Evolutionary conservation across 2,888 invertebrate genomes (phyloP).

Genomic region (Torymus tubicola): DNA sequence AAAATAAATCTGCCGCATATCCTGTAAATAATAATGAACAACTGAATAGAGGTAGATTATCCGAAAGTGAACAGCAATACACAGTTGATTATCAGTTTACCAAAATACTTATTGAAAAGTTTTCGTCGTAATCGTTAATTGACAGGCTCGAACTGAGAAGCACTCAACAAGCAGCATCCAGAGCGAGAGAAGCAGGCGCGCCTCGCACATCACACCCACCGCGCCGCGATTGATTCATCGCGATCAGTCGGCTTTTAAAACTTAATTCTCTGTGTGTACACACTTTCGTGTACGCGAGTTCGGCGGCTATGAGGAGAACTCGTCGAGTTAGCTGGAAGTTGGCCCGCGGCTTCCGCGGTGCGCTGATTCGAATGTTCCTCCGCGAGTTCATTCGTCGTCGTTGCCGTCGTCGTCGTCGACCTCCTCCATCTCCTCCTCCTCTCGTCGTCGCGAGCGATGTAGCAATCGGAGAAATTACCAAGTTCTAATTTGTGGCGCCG

Average conservation of each 20-base stretch:
- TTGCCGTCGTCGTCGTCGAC: neutral
- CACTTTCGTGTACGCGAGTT: slow-evolving; percentile 53
- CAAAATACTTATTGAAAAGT: no score
- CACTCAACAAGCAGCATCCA: no score
- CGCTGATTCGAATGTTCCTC: slow-evolving; percentile 56
- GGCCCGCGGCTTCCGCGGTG: slow-evolving; percentile 62
- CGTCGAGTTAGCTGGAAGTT: slow-evolving; percentile 63
- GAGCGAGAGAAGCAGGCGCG: no score
- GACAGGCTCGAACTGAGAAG: no score
- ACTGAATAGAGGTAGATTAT: no score
- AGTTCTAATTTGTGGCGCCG: slow-evolving; percentile 61
- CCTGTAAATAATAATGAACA: no score
- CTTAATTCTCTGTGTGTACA: slow-evolving; percentile 53
- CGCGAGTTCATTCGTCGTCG: neutral
- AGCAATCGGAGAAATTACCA: slow-evolving; percentile 61
- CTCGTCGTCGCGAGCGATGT: slow-evolving; percentile 25
- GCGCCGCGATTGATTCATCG: slow-evolving; percentile 7
- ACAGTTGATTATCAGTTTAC: no score
- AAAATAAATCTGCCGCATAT: no score
- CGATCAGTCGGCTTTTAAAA: slow-evolving; percentile 55
- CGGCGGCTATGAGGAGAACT: neutral
- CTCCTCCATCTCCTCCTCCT: neutral
- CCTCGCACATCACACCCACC: no score
- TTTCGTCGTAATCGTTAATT: no score
- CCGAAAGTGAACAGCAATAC: no score